Base-by-base conservation (phyloP, 2,797 vertebrate species). In the Babyrousa celebensis region DNA sequence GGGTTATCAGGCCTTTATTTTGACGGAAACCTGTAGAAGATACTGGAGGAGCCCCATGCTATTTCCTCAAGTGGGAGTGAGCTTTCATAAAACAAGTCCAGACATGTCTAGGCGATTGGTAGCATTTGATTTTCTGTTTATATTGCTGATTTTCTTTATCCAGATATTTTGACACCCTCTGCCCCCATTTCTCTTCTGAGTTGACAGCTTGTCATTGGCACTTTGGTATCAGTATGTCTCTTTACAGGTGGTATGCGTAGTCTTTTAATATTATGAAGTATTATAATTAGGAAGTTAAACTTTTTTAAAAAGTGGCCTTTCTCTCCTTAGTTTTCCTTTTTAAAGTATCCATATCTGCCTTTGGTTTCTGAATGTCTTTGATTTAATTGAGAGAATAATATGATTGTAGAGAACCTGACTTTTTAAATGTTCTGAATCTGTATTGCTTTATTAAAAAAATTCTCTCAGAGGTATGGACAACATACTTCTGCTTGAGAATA, bases 51-150 rank as follows among this genome's bases (percentile, higher is more conserved):
- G 60, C 82, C n/a, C 23, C 29, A 52, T 32, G 40, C 20, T 77
- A 72, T 96, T 97, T 96, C 97, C 94, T 97, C 71, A 84, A 82
- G 87, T 71, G 91, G 89, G 48, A 92, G 72, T 67, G 40, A 96
- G 82, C 74, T 18, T 89, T 85, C 72, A 83, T 77, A 65, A 91
- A 92, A 95, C 97, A 97, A 95, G 94, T 89, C 91, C 80, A 97
- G 97, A 82, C 96, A 95, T 97, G 96, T 88, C 89, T 93, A 58
- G 40, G 80, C 84, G 43, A 18, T 85, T 54, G 62, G 62, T 96
- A 90, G 52, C 67, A 5, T 80, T 97, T 93, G 68, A 56, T 96
- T 96, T 93, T 93, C 36, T 85, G 77, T 96, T 87, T 79, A 52
- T 92, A 67, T 87, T 75, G 75, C 62, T 85, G 52, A 85, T 97